Conservation (phyloP, 2,888 invertebrate genomes). For the Nomada ferruginata region DNA sequence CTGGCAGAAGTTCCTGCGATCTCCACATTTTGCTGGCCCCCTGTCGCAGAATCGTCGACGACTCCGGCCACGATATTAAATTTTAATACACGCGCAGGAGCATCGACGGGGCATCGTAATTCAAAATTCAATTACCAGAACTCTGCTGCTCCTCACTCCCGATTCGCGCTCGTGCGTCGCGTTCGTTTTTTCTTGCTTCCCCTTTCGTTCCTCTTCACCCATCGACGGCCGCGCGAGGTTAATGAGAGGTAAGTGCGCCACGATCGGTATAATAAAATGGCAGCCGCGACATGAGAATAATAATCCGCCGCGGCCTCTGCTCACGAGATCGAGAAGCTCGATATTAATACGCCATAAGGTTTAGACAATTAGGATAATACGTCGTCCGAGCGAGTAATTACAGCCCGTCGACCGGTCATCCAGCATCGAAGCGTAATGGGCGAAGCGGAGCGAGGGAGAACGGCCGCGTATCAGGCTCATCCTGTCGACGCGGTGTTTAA, state of each 20-base stretch:
- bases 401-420: constrained; percentile 1
- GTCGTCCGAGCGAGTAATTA: constrained; percentile 44
- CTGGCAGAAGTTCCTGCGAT: constrained; percentile 11
- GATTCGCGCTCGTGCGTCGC: constrained; percentile 1
- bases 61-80: constrained; percentile 42
- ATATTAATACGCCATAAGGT: constrained; percentile 50
- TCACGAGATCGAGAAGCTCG: constrained; percentile 42
- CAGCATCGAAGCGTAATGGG: constrained; percentile 9
- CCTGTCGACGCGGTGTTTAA: constrained; percentile 43
- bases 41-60: constrained; percentile 15
- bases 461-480: neutral
- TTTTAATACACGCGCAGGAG: constrained; percentile 46
- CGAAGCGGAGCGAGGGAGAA: neutral
- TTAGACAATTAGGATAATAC: constrained; percentile 58
- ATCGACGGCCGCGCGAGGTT: constrained; percentile 41
- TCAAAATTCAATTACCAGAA: constrained; percentile 58
- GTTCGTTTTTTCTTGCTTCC: neutral
- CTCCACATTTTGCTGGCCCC: constrained; percentile 13
- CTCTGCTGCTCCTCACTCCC: neutral
- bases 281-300: constrained; percentile 54
- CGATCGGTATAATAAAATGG: constrained; percentile 57
- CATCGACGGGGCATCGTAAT: constrained; percentile 38
- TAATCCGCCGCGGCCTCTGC: constrained; percentile 33
- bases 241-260: constrained; percentile 54
- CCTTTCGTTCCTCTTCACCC: constrained; percentile 12